Conservation (phyloP, 2,113 vertebrate genomes). For the Amphiprion percula region DNA sequence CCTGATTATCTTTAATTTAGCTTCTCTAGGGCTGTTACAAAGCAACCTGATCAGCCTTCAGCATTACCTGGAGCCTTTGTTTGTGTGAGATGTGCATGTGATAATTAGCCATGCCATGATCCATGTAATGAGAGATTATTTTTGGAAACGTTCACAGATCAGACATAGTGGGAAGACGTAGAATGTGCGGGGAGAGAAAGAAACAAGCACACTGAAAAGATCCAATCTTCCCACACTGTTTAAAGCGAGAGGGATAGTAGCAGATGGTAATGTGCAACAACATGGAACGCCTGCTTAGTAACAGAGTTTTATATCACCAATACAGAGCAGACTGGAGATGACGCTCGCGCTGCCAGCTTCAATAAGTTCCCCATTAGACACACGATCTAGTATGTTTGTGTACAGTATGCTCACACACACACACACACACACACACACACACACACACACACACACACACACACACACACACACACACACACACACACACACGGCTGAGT, state of each 20-base stretch:
- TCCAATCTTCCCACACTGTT: constrained; percentile 73
- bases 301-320: constrained; percentile 68
- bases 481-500: background rate
- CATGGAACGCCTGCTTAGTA: constrained; percentile 71
- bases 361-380: constrained; percentile 64
- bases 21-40: background rate
- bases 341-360: constrained; percentile 57
- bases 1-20: background rate
- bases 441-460: background rate
- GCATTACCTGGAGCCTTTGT: constrained; percentile 31
- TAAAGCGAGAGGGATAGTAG: constrained; percentile 62
- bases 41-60: background rate
- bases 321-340: constrained; percentile 61
- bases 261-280: constrained; percentile 79
- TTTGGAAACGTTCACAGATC: constrained; percentile 56
- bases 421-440: background rate
- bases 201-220: constrained; percentile 25
- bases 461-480: constrained; percentile 11
- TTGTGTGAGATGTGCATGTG: constrained; percentile 46
- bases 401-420: constrained; percentile 12
- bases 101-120: constrained; percentile 59
- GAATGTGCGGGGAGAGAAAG: background rate
- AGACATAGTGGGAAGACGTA: constrained; percentile 40
- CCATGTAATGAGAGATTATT: constrained; percentile 60
- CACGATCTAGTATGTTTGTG: constrained; percentile 42